Conservation (phyloP, 2,888 invertebrate genomes). For the Coenonympha arcania region DNA sequence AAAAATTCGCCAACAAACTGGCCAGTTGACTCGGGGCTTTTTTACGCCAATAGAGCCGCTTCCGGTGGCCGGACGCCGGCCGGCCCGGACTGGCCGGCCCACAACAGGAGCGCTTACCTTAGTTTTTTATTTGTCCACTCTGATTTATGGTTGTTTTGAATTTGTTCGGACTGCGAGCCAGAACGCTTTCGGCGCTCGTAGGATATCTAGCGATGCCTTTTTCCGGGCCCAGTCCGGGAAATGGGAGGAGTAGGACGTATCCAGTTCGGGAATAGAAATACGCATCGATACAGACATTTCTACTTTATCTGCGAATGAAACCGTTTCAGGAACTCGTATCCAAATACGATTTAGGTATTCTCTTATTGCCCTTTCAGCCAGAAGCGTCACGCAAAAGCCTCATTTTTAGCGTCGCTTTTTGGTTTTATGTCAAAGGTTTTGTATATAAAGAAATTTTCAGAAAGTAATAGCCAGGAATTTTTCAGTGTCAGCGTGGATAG, state of each 20-base stretch:
- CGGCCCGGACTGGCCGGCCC: conserved; percentile 50
- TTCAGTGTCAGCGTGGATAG: no score
- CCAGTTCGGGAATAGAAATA: conserved; percentile 25
- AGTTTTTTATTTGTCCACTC: conserved; percentile 68
- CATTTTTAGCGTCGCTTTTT: no score
- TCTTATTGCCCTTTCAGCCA: background rate
- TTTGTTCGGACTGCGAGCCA: conserved; percentile 60
- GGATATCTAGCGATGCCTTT: conserved; percentile 48
- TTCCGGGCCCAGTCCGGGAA: conserved; percentile 33
- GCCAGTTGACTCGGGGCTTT: conserved; percentile 61
- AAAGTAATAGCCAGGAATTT: no score
- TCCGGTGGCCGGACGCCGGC: conserved; percentile 64
- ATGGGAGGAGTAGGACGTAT: conserved; percentile 36
- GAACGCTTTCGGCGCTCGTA: conserved; percentile 58
- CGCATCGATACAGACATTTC: conserved; percentile 25
- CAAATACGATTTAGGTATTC: conserved; percentile 8
- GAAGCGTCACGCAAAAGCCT: background rate
- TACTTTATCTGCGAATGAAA: conserved; percentile 18
- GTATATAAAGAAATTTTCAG: no score
- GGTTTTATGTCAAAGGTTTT: no score
- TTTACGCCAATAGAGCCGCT: conserved; percentile 65
- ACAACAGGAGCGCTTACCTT: conserved; percentile 73
- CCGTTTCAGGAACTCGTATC: conserved; percentile 10
- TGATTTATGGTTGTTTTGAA: conserved; percentile 72
- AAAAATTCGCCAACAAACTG: conserved; percentile 57